phyloP scores from a whole-genome alignment of 1,140 invertebrate genomes.

The Lithobius niger region DNA sequence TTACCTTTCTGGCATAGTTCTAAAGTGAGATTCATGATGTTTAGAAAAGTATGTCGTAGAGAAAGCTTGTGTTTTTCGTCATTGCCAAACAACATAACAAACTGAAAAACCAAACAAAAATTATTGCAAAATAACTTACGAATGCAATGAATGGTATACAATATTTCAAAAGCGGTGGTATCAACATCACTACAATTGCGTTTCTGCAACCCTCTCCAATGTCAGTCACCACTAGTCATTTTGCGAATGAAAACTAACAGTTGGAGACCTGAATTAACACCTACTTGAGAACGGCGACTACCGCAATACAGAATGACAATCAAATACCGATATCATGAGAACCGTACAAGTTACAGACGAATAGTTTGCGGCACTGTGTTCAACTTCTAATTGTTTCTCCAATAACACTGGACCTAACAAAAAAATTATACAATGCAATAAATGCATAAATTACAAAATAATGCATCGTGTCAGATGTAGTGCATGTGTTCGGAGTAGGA shows the following conservation, averaged over 20 bases:
- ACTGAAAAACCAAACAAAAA: conserved; percentile 9
- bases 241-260: background rate
- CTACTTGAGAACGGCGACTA: no score
- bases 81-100: conserved; percentile 22
- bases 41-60: conserved; percentile 7
- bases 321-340: no score
- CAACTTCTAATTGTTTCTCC: no score
- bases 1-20: conserved; percentile 12
- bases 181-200: conserved; percentile 1
- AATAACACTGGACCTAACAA: no score
- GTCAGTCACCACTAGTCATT: background rate
- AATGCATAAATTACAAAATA: no score
- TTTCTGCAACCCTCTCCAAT: background rate
- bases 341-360: no score
- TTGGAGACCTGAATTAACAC: background rate
- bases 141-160: background rate
- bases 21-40: conserved; percentile 9
- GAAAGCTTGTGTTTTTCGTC: conserved; percentile 9
- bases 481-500: no score
- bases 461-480: no score
- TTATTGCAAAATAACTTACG: background rate
- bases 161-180: background rate
- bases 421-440: background rate
- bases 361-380: no score
- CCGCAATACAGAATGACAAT: no score